Percentiles rank a stretch among this genome's conserved stretches.
Conservation (phyloP, 1,140 invertebrate species). For the Conus betulinus region DNA sequence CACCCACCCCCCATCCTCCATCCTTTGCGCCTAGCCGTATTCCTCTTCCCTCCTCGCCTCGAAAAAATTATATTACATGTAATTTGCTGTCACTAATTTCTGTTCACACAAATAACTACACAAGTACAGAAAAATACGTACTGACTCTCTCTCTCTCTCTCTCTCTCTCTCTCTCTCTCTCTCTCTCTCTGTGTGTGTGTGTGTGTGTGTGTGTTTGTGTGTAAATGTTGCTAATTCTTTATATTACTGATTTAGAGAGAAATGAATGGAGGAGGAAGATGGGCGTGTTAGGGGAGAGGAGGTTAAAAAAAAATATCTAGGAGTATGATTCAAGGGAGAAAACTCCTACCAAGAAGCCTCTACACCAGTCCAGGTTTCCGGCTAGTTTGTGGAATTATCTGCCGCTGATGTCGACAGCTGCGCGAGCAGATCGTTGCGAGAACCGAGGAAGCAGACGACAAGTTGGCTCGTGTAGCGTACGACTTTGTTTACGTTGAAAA, state of each 20-base stretch:
- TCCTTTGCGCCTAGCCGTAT: no score
- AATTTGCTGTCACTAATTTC: no score
- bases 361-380: neutral
- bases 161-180: no score
- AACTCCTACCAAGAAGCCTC: neutral
- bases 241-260: neutral
- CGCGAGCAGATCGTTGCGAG: neutral
- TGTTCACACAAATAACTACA: no score
- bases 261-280: neutral
- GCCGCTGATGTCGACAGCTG: constrained; percentile 10
- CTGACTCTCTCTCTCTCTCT: no score
- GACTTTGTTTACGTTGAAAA: constrained; percentile 12
- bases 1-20: no score
- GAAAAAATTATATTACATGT: no score
- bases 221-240: neutral
- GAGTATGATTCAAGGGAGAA: neutral
- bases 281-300: neutral
- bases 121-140: no score
- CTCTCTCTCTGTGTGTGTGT: no score
- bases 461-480: neutral
- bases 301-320: neutral
- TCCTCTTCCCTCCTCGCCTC: no score
- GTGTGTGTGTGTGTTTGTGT: no score
- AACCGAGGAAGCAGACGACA: neutral
- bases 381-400: neutral